A percentile compares a stretch with the other conserved stretches of the same genome.
Evolutionary conservation across 53 echinoderm and acorn worm genomes (phyloP).

Genomic region (Paracentrotus lividus): DNA sequence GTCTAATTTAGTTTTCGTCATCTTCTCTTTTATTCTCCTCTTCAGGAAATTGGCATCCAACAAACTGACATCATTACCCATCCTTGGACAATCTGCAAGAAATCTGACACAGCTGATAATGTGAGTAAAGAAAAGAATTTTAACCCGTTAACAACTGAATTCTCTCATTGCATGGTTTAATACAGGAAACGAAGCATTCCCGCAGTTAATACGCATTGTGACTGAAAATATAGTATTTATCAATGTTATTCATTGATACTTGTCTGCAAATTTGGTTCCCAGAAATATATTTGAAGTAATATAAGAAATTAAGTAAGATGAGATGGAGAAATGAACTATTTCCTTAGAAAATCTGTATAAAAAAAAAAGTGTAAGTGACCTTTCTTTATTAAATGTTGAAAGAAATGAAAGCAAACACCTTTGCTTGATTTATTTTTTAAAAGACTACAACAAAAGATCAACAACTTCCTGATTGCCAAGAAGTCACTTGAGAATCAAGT

Average conservation of each 20-base stretch:
- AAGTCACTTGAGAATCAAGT: conserved; percentile 29
- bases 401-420: conserved; percentile 42
- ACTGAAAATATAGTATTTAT: background rate
- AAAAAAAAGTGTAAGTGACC: conserved; percentile 18
- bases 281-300: too few species aligned
- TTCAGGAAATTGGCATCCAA: conserved; percentile 69
- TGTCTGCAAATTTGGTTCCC: too few species aligned
- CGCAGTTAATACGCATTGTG: too few species aligned
- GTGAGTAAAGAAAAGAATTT: conserved; percentile 28
- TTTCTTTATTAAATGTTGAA: background rate
- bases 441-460: background rate
- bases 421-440: background rate
- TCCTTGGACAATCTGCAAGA: conserved; percentile 64
- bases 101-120: conserved; percentile 68
- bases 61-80: conserved; percentile 68
- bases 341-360: too few species aligned
- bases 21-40: background rate
- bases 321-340: conserved; percentile 4
- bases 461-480: conserved; percentile 44
- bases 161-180: too few species aligned
- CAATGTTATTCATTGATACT: too few species aligned
- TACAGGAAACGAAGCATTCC: too few species aligned
- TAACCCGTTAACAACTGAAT: too few species aligned
- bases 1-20: background rate
- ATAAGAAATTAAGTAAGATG: too few species aligned